Percentiles rank a stretch among this genome's conserved stretches.
These are phyloP conservation scores for Leptatherina wallacei DNA, from an alignment of 2,797 vertebrate genomes.

Conservation along the genomic window DNA sequence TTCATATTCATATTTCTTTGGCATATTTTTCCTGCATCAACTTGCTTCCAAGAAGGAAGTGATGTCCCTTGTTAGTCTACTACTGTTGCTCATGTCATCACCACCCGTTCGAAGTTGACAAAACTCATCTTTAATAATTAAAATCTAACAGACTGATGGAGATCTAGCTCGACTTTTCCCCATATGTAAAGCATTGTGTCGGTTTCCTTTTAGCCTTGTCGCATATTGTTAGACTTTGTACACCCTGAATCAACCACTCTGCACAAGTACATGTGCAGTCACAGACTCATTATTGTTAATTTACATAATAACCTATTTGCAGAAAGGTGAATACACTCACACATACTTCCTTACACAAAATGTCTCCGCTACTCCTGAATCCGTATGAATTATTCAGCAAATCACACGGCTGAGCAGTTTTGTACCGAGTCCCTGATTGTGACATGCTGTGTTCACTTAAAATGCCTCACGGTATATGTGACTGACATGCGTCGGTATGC, in stretches of 20 bases:
- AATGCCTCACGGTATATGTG: conserved; percentile 67
- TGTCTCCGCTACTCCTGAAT: conserved; percentile 42
- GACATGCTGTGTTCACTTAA: conserved; percentile 67
- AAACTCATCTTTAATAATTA: conserved; percentile 24
- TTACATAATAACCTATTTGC: conserved; percentile 61
- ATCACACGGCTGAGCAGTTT: conserved; percentile 75
- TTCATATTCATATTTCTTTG: not conserved
- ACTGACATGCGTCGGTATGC: conserved; percentile 44
- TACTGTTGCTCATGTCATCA: conserved; percentile 9
- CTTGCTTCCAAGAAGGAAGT: conserved; percentile 7
- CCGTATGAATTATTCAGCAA: conserved; percentile 80
- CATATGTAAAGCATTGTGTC: not conserved
- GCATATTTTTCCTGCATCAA: conserved; percentile 7
- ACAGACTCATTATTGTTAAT: conserved; percentile 49
- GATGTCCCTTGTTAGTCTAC: conserved; percentile 45
- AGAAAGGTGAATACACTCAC: conserved; percentile 37
- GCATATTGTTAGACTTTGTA: conserved; percentile 1
- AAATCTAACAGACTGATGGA: conserved; percentile 46
- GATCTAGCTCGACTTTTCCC: conserved; percentile 2
- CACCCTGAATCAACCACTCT: conserved; percentile 25
- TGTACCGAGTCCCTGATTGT: conserved; percentile 69
- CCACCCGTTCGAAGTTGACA: conserved; percentile 21
- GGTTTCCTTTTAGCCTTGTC: conserved; percentile 14
- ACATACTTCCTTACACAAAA: conserved; percentile 38
- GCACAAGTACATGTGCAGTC: conserved; percentile 23